Percentiles rank a stretch among this genome's conserved stretches.
These are phyloP conservation scores for Bovichtus diacanthus DNA, from an alignment of 2,797 vertebrate genomes.

Conservation along the genomic window DNA sequence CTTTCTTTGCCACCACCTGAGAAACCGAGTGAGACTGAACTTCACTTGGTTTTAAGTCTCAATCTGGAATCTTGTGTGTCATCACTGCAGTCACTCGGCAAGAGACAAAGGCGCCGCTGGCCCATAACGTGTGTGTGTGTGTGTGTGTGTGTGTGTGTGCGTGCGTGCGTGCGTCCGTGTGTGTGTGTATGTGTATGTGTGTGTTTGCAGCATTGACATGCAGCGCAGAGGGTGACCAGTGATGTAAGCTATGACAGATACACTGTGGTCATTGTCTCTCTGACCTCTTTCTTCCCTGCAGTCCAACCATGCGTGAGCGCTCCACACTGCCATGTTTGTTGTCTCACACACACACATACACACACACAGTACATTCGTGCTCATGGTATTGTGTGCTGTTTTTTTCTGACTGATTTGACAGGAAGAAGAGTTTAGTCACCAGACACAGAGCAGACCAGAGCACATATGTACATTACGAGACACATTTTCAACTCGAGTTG, in stretches of 20 bases:
- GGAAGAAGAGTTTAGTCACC: conserved; percentile 50
- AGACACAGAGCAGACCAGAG: conserved; percentile 25
- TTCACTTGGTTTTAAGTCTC: conserved; percentile 49
- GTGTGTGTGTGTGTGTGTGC: background rate
- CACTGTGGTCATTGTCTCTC: conserved; percentile 82
- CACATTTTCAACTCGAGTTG: background rate
- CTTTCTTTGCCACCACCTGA: conserved; percentile 60
- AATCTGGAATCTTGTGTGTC: conserved; percentile 34
- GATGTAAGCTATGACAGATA: conserved; percentile 82
- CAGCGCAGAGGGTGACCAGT: conserved; percentile 60
- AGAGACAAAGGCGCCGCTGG: conserved; percentile 36
- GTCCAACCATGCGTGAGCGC: conserved; percentile 72
- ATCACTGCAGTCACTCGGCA: conserved; percentile 17
- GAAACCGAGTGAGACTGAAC: conserved; percentile 48
- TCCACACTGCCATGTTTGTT: conserved; percentile 68
- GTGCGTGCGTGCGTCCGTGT: conserved; percentile 28
- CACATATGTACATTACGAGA: conserved; percentile 27
- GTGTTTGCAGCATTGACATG: conserved; percentile 55
- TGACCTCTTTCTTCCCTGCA: conserved; percentile 68
- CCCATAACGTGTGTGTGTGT: conserved; percentile 40
- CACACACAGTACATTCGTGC: conserved; percentile 26
- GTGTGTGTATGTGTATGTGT: conserved; percentile 30
- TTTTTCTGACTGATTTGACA: conserved; percentile 66
- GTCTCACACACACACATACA: conserved; percentile 45
- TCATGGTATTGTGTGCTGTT: conserved; percentile 40